Percentiles rank a stretch among this genome's conserved stretches.
Conservation (phyloP, 2,797 vertebrate species). For the Lindbergichthys nudifrons region DNA sequence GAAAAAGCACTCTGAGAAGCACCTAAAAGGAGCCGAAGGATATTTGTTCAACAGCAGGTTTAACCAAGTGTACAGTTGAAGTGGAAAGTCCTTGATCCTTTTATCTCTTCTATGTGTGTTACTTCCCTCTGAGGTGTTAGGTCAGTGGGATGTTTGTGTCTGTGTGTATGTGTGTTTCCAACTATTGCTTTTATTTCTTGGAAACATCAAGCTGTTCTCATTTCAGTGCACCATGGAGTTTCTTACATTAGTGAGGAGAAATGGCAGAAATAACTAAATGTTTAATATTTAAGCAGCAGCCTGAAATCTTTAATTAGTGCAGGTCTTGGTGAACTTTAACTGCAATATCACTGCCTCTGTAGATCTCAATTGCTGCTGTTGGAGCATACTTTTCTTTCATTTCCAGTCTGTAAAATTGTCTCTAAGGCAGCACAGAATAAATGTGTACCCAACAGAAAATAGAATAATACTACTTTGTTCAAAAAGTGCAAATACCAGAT, state of each 20-base stretch:
- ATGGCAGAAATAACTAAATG: neutral
- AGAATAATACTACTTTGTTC: neutral
- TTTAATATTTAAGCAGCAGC: conserved; percentile 7
- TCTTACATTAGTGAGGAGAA: neutral
- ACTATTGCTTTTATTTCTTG: neutral
- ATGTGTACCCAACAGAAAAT: conserved; percentile 9
- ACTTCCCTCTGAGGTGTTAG: conserved; percentile 4
- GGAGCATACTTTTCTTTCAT: neutral
- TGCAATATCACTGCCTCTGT: neutral
- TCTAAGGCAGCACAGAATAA: neutral
- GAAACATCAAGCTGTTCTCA: neutral
- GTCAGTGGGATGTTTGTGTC: neutral
- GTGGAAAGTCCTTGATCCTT: conserved; percentile 26
- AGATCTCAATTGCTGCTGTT: conserved; percentile 4
- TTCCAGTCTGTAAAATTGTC: neutral
- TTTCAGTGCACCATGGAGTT: neutral
- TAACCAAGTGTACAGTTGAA: conserved; percentile 32
- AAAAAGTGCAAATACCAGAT: conserved; percentile 1
- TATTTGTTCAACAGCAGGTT: conserved; percentile 31
- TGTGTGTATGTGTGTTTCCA: neutral
- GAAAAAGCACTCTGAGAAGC: conserved; percentile 19
- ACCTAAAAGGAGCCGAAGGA: conserved; percentile 3
- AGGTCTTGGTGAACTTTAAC: neutral
- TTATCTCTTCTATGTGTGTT: conserved; percentile 17
- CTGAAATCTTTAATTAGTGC: conserved; percentile 1